Percentiles rank a stretch among this genome's conserved stretches.
Conservation (phyloP, 2,888 invertebrate genomes). For the Ptychoptera albimana region DNA sequence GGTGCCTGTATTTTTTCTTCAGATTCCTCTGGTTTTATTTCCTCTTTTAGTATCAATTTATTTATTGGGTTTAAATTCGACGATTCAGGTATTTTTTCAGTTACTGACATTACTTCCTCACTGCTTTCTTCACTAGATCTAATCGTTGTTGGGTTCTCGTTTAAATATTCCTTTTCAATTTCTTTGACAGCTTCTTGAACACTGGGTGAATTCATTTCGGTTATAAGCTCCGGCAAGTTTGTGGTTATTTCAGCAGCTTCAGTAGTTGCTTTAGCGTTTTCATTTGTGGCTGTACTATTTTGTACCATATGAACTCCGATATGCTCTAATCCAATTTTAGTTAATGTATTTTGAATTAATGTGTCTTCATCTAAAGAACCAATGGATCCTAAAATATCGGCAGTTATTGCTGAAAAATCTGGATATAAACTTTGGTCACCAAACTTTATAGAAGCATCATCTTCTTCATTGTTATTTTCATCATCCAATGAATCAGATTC, state of each 20-base stretch:
- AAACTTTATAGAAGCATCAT: background rate
- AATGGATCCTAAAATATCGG: conserved; percentile 4
- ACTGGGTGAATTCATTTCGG: too few relatives aligned
- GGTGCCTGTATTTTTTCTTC: background rate
- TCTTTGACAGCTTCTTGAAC: too few relatives aligned
- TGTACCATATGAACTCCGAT: background rate
- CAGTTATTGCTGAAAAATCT: background rate
- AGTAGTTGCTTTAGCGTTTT: background rate
- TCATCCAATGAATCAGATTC: background rate
- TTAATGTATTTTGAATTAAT: background rate
- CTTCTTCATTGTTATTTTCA: background rate
- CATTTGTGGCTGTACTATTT: background rate
- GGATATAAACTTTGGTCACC: background rate
- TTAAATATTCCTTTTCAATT: too few relatives aligned
- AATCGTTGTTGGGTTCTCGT: too few relatives aligned
- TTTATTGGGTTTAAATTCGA: background rate
- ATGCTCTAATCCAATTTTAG: background rate
- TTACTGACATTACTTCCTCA: background rate
- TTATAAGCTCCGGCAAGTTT: too few relatives aligned
- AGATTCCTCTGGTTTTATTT: background rate
- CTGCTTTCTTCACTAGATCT: too few relatives aligned
- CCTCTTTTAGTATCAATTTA: too few relatives aligned
- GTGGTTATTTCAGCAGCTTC: background rate
- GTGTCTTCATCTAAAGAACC: conserved; percentile 6
- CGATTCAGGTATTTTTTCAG: background rate